Evolutionary conservation across 2,888 invertebrate species (phyloP).

Genomic region (Schizaphis graminum): DNA sequence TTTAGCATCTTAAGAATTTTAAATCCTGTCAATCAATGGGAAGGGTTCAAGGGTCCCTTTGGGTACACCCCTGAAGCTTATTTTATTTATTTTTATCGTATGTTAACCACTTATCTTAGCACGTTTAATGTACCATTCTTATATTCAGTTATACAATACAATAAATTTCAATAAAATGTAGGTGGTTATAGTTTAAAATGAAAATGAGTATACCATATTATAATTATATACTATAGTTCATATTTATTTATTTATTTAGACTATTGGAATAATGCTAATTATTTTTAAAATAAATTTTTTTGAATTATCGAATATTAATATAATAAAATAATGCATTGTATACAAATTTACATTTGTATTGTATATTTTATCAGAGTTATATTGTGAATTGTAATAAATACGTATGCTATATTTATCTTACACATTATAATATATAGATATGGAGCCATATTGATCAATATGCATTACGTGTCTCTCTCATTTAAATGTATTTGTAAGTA

Average conservation of each 20-base stretch:
- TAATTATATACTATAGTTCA: not conserved
- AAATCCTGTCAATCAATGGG: too few species aligned
- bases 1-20: too few species aligned
- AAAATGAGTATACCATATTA: not conserved
- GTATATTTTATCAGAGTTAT: not conserved
- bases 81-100: not conserved
- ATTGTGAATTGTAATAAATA: not conserved
- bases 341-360: not conserved
- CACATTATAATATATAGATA: not conserved
- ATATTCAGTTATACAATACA: not conserved
- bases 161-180: not conserved
- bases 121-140: not conserved
- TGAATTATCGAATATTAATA: not conserved
- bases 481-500: not conserved
- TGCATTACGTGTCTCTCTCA: not conserved
- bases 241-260: not conserved
- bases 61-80: too few species aligned
- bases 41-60: too few species aligned
- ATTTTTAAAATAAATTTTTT: not conserved
- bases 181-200: not conserved
- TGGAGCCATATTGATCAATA: not conserved
- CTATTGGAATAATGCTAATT: not conserved
- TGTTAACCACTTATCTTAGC: not conserved
- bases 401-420: not conserved
- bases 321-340: not conserved